Evolutionary conservation across 1,140 invertebrate species (phyloP), one percentile per base, ranked within the genome.

Genomic region (Xylocopa sonorina): DNA sequence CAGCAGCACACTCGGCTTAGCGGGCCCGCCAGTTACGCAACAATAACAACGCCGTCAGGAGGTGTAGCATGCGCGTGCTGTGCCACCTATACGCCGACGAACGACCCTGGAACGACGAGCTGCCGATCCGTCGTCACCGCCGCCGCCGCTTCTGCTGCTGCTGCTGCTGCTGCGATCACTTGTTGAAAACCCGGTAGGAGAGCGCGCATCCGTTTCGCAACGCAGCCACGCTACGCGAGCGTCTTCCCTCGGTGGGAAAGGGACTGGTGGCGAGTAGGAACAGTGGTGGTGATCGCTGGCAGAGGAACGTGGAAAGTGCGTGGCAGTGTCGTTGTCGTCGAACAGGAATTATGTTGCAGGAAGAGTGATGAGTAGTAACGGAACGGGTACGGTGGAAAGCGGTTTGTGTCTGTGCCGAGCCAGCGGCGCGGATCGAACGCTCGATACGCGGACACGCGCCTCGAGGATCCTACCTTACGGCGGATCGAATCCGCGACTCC

Each of bases 11-110:
- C 75, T 71, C 82, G 71, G 75, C 80, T 82, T 85, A 76, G 80
- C 84, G 79, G 69, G 63, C 75, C n/a, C 80, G 82, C 66, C 81
- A 89, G 84, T 90, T 89, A 89, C 88, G 89, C 88, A 89, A 90
- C 87, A 86, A 88, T 84, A 89, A 89, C 87, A 89, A 89, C 87
- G 78, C 83, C 76, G 82, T 84, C 64, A 86, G 79, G 83, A 87
- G 81, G 81, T 87, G 71, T 86, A 80, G 80, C 81, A 68, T 63
- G 85, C 87, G 82, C 78, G 85, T 84, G 83, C 72, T 76, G 67
- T 73, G 67, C 55, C 77, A 78, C 69, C 77, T 78, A 78, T 78
- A 79, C 71, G 72, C 71, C 83, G 81, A 67, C 73, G 78, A 73
- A 79, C 83, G 81, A 84, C 72, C 82, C 81, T 84, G 77, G 81